Conservation (phyloP, 2,888 invertebrate genomes). For the Ochropleura leucogaster region DNA sequence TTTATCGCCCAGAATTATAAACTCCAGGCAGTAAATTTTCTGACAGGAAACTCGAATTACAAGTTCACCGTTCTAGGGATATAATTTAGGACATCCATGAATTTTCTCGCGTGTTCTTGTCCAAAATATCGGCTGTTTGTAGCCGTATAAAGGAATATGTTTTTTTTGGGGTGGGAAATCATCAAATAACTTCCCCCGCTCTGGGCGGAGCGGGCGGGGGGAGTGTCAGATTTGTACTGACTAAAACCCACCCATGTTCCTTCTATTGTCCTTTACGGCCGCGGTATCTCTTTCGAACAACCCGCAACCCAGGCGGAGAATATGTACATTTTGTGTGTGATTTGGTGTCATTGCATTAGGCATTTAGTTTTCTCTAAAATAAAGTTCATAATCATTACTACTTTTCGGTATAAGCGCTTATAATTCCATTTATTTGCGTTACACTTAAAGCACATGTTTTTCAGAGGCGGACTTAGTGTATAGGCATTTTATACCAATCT, state of each 20-base stretch:
- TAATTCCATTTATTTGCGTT: neutral
- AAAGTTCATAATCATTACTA: neutral
- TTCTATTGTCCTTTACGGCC: too few relatives aligned
- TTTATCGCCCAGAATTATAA: constrained; percentile 54
- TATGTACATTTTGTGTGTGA: too few relatives aligned
- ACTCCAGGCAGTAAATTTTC: constrained; percentile 33
- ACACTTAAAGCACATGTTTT: too few relatives aligned
- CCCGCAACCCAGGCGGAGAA: too few relatives aligned
- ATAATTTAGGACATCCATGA: neutral
- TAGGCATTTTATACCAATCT: too few relatives aligned
- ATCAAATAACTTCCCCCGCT: too few relatives aligned
- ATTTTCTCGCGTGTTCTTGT: constrained; percentile 14
- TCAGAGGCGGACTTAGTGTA: too few relatives aligned
- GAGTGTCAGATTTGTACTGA: too few relatives aligned
- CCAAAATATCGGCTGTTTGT: neutral
- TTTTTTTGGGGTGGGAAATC: neutral
- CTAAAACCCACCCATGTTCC: too few relatives aligned
- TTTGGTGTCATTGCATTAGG: neutral
- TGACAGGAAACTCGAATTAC: constrained; percentile 50
- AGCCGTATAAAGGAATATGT: neutral
- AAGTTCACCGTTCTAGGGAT: constrained; percentile 33
- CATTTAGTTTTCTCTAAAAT: neutral
- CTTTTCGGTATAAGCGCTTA: neutral
- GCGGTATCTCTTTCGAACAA: too few relatives aligned
- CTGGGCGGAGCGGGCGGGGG: too few relatives aligned